Conservation (phyloP, 2,888 invertebrate genomes). For the Epicampocera succincta region DNA sequence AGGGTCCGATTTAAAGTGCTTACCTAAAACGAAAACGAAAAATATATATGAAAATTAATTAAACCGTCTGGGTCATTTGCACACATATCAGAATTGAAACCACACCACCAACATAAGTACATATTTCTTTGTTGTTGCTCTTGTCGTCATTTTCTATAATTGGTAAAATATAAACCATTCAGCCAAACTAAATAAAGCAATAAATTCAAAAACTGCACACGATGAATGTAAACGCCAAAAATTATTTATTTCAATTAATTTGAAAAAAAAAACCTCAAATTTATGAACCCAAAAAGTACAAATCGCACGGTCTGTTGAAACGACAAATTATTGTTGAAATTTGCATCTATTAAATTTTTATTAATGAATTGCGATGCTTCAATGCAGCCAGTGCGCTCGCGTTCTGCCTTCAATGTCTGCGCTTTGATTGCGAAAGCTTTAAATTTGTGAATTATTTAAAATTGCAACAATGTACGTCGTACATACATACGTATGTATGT, state of each 20-base stretch:
- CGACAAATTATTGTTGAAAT: slow-evolving; percentile 47
- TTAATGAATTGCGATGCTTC: slow-evolving; percentile 51
- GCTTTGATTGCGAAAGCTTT: slow-evolving; percentile 10
- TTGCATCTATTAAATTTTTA: slow-evolving; percentile 44
- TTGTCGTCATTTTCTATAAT: slow-evolving; percentile 11
- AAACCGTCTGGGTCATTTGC: slow-evolving; percentile 25
- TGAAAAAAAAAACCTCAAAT: slow-evolving; percentile 35
- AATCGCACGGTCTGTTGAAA: slow-evolving; percentile 39
- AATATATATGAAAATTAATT: neutral
- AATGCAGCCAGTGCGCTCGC: neutral
- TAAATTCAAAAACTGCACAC: slow-evolving; percentile 36
- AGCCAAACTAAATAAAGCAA: slow-evolving; percentile 37
- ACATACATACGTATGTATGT: neutral
- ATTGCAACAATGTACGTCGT: slow-evolving; percentile 5
- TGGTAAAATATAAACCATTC: slow-evolving; percentile 1
- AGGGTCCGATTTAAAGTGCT: slow-evolving; percentile 4
- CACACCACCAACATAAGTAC: slow-evolving; percentile 8
- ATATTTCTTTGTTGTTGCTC: no score
- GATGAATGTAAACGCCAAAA: slow-evolving; percentile 9
- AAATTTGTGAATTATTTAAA: slow-evolving; percentile 42
- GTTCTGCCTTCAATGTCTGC: neutral
- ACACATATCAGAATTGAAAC: slow-evolving; percentile 23
- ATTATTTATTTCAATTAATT: slow-evolving; percentile 38
- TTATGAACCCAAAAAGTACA: slow-evolving; percentile 36
- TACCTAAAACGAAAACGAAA: slow-evolving; percentile 54